Percentiles rank a stretch among this genome's conserved stretches.
These are phyloP conservation scores for Cosmia trapezina DNA, from an alignment of 2,888 invertebrate species.

Conservation along the genomic window DNA sequence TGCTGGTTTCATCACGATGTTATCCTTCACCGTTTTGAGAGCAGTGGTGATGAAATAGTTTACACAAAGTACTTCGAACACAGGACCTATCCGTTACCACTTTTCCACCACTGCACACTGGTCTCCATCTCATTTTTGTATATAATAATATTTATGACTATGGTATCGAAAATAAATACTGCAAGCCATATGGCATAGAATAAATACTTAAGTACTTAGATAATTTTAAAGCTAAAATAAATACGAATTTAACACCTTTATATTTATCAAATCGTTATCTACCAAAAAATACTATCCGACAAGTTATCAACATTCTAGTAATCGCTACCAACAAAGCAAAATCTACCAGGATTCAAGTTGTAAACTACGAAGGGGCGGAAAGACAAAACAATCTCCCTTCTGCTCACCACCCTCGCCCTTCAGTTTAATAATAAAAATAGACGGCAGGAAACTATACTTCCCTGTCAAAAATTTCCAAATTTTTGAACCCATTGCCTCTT, in stretches of 20 bases:
- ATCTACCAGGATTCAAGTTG: slow-evolving; percentile 46
- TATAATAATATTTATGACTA: background rate
- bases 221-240: slow-evolving; percentile 6
- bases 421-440: slow-evolving; percentile 63
- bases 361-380: slow-evolving; percentile 37
- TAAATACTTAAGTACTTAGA: background rate
- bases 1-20: too few relatives aligned
- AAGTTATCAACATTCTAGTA: slow-evolving; percentile 43
- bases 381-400: slow-evolving; percentile 62
- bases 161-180: background rate
- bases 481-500: slow-evolving; percentile 18
- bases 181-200: background rate
- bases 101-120: too few relatives aligned
- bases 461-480: background rate
- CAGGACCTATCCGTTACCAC: too few relatives aligned
- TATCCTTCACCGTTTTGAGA: too few relatives aligned
- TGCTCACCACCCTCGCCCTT: slow-evolving; percentile 64
- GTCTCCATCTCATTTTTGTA: background rate
- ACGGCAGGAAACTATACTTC: slow-evolving; percentile 51
- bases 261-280: slow-evolving; percentile 33
- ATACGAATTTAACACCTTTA: slow-evolving; percentile 21
- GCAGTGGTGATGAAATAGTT: too few relatives aligned
- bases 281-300: slow-evolving; percentile 30
- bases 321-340: slow-evolving; percentile 47
- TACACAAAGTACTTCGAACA: too few relatives aligned